phyloP scores from a whole-genome alignment of 2,113 vertebrate genomes.

The Perca flavescens region DNA sequence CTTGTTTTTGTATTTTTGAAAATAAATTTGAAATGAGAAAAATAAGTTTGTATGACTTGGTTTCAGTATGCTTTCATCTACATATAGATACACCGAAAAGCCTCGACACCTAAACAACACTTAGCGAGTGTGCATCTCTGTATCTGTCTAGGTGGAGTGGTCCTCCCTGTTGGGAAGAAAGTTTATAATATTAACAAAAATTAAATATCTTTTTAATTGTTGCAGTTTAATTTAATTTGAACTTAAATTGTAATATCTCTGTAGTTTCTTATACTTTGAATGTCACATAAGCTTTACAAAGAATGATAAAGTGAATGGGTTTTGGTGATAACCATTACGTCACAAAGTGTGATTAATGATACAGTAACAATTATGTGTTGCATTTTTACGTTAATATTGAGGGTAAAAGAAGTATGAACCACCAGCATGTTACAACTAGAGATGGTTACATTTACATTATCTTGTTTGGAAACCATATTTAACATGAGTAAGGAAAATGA shows the following conservation, averaged over 20 bases:
- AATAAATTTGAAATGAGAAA: constrained; percentile 83
- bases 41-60: constrained; percentile 8
- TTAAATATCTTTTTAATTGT: neutral
- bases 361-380: neutral
- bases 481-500: neutral
- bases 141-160: neutral
- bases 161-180: neutral
- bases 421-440: neutral
- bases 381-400: neutral
- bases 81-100: no score
- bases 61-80: neutral
- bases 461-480: neutral
- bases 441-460: neutral
- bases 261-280: neutral
- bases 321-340: neutral
- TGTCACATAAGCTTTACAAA: neutral
- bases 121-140: no score
- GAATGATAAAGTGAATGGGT: neutral
- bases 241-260: neutral
- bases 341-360: neutral
- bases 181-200: neutral
- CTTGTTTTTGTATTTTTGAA: constrained; percentile 88
- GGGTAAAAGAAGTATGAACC: neutral
- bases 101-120: no score
- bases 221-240: neutral